Base-by-base conservation (phyloP, 2,113 vertebrate genomes). In the Castor canadensis region DNA sequence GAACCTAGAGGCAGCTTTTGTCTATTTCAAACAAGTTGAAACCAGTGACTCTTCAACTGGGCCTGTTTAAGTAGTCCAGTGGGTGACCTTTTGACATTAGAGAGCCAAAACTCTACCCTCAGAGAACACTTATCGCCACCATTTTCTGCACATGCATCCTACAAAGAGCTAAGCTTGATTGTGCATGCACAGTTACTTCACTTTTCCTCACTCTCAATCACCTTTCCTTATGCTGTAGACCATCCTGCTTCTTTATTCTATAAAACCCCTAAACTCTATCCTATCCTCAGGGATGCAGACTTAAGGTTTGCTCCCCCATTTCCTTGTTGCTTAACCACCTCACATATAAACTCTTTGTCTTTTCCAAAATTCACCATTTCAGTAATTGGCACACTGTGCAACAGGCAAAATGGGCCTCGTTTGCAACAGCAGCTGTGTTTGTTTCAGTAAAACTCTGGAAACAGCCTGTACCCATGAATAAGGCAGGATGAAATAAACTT, bases 371-470 rank as follows among this genome's bases (percentile, higher is more conserved):
- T 82, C 58, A 8, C 28, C 35, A 28, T 52, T 30, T 72, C 66
- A 72, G 15, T 17, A 35, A 30, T 56, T 86, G 84, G 47, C 66
- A 28, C 28, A 40, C 35, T 54, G 35, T 11, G n/a, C 47, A 52
- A 11, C 45, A 35, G 62, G 62, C 40, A 73, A 43, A 73, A 73
- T 1, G 0, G 22, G 40, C 40, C 71, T 73, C 40, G 9, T 45
- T 45, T 28, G 40, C 35, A 76, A 76, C 8, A 76, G 73, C 28
- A 20, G 47, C 73, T 38, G 52, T 38, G 76, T 56, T n/a, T 54
- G 76, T 56, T 79, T 38, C 76, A n/a, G 38, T 38, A 72, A 91
- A 96, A 49, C n/a, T 91, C 81, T 72, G 79, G 40, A 85, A 87
- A 89, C 19, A 52, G 24, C 30, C 15, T 75, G 43, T 85, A 72